Conservation (phyloP, 2,113 vertebrate species). For the Atherinomorus stipes region DNA sequence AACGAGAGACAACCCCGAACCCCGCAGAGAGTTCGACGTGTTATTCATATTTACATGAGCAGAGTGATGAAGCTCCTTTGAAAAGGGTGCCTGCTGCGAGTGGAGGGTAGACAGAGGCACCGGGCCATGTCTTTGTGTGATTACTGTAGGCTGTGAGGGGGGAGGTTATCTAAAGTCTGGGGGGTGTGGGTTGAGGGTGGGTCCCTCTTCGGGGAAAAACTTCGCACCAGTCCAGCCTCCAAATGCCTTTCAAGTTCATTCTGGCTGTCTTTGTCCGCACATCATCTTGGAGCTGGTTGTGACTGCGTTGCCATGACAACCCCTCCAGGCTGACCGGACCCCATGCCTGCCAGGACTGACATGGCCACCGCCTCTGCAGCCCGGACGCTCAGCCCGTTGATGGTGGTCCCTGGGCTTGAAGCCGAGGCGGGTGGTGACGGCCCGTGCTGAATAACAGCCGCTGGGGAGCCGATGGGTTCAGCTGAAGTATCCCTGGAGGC, state of each 20-base stretch:
- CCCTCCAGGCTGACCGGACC: constrained; percentile 89
- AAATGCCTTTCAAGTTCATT: constrained; percentile 63
- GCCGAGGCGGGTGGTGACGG: constrained; percentile 77
- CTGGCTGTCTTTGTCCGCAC: constrained; percentile 63
- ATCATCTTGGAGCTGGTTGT: constrained; percentile 95
- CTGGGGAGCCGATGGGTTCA: constrained; percentile 87
- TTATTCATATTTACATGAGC: constrained; percentile 69
- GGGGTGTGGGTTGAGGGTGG: constrained; percentile 28
- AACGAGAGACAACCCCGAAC: constrained; percentile 40
- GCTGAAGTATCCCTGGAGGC: constrained; percentile 85
- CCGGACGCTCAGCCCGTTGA: constrained; percentile 89
- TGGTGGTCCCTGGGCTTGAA: constrained; percentile 77
- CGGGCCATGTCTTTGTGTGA: constrained; percentile 65
- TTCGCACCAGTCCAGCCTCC: constrained; percentile 60
- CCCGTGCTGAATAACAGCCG: constrained; percentile 89
- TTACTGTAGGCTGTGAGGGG: constrained; percentile 62
- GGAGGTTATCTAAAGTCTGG: constrained; percentile 41
- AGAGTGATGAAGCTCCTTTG: constrained; percentile 41
- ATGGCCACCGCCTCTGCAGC: constrained; percentile 94
- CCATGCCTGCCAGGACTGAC: constrained; percentile 94
- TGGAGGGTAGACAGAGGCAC: constrained; percentile 51
- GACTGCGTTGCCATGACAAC: constrained; percentile 87
- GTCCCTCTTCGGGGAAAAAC: constrained; percentile 49
- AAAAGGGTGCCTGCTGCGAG: constrained; percentile 34
- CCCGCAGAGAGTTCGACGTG: constrained; percentile 52